These are phyloP conservation scores for Chorisops tibialis DNA, from an alignment of 2,888 invertebrate genomes.

Conservation along the genomic window DNA sequence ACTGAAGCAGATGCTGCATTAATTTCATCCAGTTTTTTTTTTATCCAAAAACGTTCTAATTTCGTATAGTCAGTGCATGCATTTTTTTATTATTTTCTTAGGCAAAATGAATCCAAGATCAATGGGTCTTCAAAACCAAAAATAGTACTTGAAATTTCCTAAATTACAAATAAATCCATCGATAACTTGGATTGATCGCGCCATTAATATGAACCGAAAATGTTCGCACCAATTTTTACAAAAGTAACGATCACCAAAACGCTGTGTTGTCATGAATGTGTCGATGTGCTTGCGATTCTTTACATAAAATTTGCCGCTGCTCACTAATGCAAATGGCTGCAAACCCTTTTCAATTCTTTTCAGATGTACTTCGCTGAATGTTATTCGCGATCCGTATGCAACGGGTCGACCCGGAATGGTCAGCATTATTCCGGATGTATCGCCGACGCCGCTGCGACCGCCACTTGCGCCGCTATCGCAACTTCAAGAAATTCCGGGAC, in stretches of 20 bases:
- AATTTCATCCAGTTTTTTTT: no score
- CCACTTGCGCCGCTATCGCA: constrained; percentile 52
- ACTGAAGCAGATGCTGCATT: no score
- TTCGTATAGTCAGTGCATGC: no score
- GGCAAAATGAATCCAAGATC: no score
- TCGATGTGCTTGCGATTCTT: neutral
- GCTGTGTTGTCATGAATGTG: neutral
- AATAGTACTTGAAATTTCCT: no score
- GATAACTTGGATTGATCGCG: no score
- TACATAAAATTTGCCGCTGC: neutral
- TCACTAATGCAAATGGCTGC: no score
- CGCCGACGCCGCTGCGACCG: constrained; percentile 51
- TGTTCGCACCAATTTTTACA: neutral
- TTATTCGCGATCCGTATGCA: constrained; percentile 71
- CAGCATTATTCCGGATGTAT: constrained; percentile 51
- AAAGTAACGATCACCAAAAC: constrained; percentile 2
- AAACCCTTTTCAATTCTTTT: constrained; percentile 48
- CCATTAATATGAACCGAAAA: neutral
- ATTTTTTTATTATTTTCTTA: no score
- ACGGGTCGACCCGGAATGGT: constrained; percentile 55
- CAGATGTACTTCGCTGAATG: constrained; percentile 80
- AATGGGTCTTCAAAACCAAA: no score
- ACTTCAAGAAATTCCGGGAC: constrained; percentile 48
- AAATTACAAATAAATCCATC: no score
- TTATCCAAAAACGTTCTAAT: no score